Conservation (phyloP, 2,113 vertebrate species). For the Psittacus erithacus region DNA sequence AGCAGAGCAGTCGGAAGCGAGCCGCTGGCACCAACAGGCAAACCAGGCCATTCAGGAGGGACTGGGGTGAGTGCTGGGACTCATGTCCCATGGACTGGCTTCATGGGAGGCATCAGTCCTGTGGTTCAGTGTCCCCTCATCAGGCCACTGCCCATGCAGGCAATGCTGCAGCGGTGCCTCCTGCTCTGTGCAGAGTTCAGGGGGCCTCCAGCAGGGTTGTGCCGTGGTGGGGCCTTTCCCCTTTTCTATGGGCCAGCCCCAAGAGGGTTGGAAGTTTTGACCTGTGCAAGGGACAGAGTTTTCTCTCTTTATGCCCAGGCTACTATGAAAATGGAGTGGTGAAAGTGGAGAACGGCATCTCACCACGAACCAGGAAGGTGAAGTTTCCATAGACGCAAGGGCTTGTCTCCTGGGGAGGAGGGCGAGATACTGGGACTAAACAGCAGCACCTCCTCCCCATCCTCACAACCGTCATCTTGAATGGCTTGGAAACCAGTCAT, state of each 20-base stretch:
- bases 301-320: conserved; percentile 65
- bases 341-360: conserved; percentile 93
- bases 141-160: neutral
- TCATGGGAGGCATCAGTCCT: too few relatives aligned
- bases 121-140: neutral
- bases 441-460: neutral
- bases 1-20: conserved; percentile 87
- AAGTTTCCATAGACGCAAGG: conserved; percentile 85
- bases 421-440: conserved; percentile 12
- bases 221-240: neutral
- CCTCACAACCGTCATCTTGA: neutral
- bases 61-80: conserved; percentile 79
- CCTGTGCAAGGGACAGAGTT: neutral
- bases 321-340: conserved; percentile 93
- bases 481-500: neutral
- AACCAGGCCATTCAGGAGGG: conserved; percentile 83
- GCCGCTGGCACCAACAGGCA: conserved; percentile 73
- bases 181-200: neutral
- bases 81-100: accelerated
- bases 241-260: accelerated
- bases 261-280: neutral
- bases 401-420: conserved; percentile 41
- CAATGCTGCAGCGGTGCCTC: accelerated
- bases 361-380: conserved; percentile 92
- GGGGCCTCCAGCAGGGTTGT: neutral